Conservation (phyloP, 1,140 invertebrate genomes). For the Luehdorfia chinensis region DNA sequence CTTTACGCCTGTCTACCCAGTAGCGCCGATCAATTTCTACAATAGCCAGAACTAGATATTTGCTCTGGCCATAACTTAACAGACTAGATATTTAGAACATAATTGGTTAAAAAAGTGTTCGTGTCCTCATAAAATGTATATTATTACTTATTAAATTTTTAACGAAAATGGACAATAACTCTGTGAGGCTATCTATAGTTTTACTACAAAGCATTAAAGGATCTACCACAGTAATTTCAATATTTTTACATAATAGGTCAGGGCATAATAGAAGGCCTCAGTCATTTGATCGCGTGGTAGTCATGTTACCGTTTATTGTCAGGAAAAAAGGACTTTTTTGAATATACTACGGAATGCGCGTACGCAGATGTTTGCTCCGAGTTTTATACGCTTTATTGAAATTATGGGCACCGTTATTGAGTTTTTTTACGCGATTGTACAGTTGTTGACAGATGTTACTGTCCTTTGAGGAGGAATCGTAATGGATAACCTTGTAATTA, state of each 20-base stretch:
- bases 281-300: constrained; percentile 54
- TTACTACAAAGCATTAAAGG: constrained; percentile 1
- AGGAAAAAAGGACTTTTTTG: constrained; percentile 47
- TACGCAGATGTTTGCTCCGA: constrained; percentile 63
- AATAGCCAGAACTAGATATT: too few species aligned
- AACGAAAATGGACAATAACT: too few species aligned
- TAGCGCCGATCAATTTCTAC: too few species aligned
- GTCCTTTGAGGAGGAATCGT: constrained; percentile 25
- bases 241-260: constrained; percentile 38
- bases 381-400: constrained; percentile 59
- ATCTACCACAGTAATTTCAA: constrained; percentile 21
- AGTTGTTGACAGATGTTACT: constrained; percentile 54
- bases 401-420: constrained; percentile 50
- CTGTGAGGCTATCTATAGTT: too few species aligned
- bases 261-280: constrained; percentile 23
- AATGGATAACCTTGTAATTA: constrained; percentile 1
- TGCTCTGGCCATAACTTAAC: too few species aligned
- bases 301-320: constrained; percentile 60
- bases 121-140: too few species aligned
- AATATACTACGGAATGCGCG: constrained; percentile 45
- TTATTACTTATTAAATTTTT: too few species aligned
- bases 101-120: too few species aligned
- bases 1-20: too few species aligned
- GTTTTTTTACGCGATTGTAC: constrained; percentile 43
- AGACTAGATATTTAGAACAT: too few species aligned